These are phyloP conservation scores for Timema podura DNA, from an alignment of 2,888 invertebrate genomes.

Conservation along the genomic window DNA sequence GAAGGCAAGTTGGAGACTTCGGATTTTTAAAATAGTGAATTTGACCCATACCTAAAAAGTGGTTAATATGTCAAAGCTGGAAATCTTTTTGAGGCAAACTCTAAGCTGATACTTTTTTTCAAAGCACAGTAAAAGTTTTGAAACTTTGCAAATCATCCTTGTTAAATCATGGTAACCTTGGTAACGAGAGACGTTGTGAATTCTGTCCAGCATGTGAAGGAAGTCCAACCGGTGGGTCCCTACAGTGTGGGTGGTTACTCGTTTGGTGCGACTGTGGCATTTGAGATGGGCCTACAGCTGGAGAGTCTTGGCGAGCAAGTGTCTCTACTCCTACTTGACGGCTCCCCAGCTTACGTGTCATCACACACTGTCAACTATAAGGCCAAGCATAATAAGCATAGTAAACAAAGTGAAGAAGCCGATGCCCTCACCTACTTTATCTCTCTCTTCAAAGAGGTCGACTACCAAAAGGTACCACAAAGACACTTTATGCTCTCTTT, in stretches of 20 bases:
- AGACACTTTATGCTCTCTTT: too few relatives aligned
- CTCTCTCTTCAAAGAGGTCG: slow-evolving; percentile 71
- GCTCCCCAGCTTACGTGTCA: slow-evolving; percentile 78
- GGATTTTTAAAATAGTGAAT: too few relatives aligned
- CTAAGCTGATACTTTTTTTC: too few relatives aligned
- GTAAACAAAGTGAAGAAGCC: slow-evolving; percentile 54
- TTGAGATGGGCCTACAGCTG: slow-evolving; percentile 88
- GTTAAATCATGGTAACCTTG: too few relatives aligned
- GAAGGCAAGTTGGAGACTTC: too few relatives aligned
- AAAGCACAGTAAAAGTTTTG: too few relatives aligned
- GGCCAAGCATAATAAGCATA: slow-evolving; percentile 50
- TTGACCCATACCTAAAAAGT: too few relatives aligned
- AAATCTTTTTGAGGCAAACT: too few relatives aligned
- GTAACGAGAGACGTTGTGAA: too few relatives aligned
- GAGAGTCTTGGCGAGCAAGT: slow-evolving; percentile 57
- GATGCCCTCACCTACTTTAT: slow-evolving; percentile 77
- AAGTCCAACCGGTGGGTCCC: slow-evolving; percentile 74
- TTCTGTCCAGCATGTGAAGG: slow-evolving; percentile 61
- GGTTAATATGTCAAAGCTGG: too few relatives aligned
- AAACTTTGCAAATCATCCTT: too few relatives aligned
- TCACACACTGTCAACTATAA: slow-evolving; percentile 68
- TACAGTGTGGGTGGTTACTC: slow-evolving; percentile 92
- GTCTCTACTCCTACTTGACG: slow-evolving; percentile 79
- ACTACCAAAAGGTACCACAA: slow-evolving; percentile 59
- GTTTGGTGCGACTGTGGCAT: slow-evolving; percentile 90